phyloP scores from a whole-genome alignment of 1,140 invertebrate genomes.

The Cyclargus thomasi region DNA sequence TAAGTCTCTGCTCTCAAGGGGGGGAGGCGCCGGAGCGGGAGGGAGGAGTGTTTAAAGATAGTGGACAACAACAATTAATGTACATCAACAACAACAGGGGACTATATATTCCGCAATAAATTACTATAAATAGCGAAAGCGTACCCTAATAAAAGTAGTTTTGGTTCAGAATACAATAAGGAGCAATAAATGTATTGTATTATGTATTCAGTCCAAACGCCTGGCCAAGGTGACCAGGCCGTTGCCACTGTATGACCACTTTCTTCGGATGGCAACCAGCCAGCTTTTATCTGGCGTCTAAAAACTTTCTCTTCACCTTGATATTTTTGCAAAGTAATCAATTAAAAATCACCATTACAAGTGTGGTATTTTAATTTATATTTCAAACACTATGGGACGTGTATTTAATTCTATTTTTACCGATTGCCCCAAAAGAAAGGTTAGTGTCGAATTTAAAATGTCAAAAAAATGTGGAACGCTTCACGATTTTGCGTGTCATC shows the following conservation, averaged over 20 bases:
- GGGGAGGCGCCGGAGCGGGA: too few relatives aligned
- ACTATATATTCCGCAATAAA: neutral
- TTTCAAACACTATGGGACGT: too few relatives aligned
- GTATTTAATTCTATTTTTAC: too few relatives aligned
- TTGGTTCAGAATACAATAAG: neutral
- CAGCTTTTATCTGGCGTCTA: neutral
- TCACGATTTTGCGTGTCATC: constrained; percentile 57
- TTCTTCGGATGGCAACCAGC: constrained; percentile 3
- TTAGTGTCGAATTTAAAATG: neutral
- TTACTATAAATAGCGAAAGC: neutral
- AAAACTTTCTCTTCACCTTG: neutral
- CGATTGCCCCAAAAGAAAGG: too few relatives aligned
- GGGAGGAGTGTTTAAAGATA: too few relatives aligned
- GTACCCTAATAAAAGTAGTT: neutral
- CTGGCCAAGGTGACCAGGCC: neutral
- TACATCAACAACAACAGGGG: too few relatives aligned
- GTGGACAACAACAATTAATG: too few relatives aligned
- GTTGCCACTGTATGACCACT: constrained; percentile 10
- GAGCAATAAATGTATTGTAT: neutral
- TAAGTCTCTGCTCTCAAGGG: too few relatives aligned
- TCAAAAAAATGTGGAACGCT: constrained; percentile 54
- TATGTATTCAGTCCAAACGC: constrained; percentile 11
- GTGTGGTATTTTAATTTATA: too few relatives aligned
- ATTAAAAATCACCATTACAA: neutral
- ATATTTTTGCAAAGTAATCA: neutral